Conservation (phyloP, 2,888 invertebrate species). For the Drosophila multiciliata region DNA sequence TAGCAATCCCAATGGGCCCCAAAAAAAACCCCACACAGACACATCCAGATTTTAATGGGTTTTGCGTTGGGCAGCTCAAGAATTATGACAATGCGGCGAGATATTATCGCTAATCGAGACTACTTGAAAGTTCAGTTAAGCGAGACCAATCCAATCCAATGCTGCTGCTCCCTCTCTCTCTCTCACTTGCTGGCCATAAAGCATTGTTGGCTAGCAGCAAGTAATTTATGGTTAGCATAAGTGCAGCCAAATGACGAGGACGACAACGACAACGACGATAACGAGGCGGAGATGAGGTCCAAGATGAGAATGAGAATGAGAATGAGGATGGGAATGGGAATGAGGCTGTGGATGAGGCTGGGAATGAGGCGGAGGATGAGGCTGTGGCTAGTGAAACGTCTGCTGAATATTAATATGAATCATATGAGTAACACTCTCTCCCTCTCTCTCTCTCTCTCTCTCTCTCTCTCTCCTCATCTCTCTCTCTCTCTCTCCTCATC, state of each 20-base stretch:
- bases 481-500: not conserved
- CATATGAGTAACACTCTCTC: slow-evolving; percentile 14
- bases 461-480: slow-evolving; percentile 5
- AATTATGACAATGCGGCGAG: slow-evolving; percentile 79
- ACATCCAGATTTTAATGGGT: slow-evolving; percentile 70
- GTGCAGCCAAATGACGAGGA: slow-evolving; percentile 59
- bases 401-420: slow-evolving; percentile 57
- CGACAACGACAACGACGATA: slow-evolving; percentile 13
- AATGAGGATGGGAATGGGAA: not conserved
- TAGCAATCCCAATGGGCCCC: not conserved
- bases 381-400: slow-evolving; percentile 18
- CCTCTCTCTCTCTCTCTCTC: not conserved
- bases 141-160: slow-evolving; percentile 53
- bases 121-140: slow-evolving; percentile 77
- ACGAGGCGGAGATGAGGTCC: not conserved
- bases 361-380: not conserved
- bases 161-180: not conserved
- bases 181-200: slow-evolving; percentile 20
- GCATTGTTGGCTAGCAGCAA: slow-evolving; percentile 37
- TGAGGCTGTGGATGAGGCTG: not conserved
- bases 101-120: slow-evolving; percentile 77
- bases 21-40: slow-evolving; percentile 7
- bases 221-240: slow-evolving; percentile 71
- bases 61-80: slow-evolving; percentile 67
- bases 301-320: not conserved